Evolutionary conservation across 2,113 vertebrate species (phyloP).

Genomic region (Galbula dea): DNA sequence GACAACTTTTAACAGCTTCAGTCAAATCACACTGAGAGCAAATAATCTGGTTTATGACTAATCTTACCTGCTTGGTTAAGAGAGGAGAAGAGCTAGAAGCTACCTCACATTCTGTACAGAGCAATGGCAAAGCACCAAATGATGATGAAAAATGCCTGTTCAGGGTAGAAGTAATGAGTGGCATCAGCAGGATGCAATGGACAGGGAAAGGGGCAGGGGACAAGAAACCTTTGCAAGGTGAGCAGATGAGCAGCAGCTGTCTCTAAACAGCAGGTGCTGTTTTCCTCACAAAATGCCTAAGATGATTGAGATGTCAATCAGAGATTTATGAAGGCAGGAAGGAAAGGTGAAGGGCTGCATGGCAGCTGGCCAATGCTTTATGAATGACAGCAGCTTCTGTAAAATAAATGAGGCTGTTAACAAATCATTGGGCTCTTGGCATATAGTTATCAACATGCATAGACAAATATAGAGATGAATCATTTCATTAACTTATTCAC

Average conservation of each 20-base stretch:
- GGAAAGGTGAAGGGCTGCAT: neutral
- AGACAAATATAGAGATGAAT: constrained; percentile 18
- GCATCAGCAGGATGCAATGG: neutral
- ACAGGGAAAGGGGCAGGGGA: neutral
- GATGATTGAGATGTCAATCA: neutral
- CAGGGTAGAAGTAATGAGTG: neutral
- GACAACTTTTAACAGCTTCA: neutral
- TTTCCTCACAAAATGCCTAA: neutral
- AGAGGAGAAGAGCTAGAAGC: neutral
- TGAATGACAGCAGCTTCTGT: neutral
- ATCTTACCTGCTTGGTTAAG: neutral
- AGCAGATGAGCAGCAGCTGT: neutral
- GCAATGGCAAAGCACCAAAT: neutral
- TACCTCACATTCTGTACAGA: neutral
- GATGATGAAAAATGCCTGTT: neutral
- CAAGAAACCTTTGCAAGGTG: neutral
- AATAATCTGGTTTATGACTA: neutral
- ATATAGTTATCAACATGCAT: neutral
- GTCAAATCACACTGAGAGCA: neutral
- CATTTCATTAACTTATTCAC: constrained; percentile 28
- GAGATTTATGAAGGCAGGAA: neutral
- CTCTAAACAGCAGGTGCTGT: neutral
- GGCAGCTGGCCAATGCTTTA: neutral
- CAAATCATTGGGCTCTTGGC: neutral
- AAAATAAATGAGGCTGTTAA: constrained; percentile 36